These are phyloP conservation scores for Torymus tubicola DNA, from an alignment of 2,888 invertebrate genomes.

Conservation along the genomic window DNA sequence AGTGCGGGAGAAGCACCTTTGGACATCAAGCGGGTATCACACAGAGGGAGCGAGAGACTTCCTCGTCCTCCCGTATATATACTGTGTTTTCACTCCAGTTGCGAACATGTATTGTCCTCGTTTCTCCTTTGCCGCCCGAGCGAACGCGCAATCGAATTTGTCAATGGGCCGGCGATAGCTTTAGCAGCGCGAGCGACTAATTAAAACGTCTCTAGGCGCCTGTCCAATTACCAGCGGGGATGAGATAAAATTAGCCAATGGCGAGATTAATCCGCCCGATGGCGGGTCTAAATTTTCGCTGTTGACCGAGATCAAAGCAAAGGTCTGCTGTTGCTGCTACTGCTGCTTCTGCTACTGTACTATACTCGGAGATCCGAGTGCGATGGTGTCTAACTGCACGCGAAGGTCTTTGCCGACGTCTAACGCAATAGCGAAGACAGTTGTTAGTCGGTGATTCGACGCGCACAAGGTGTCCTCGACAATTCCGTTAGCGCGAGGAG, in stretches of 20 bases:
- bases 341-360: slow-evolving; percentile 29
- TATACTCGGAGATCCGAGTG: slow-evolving; percentile 60
- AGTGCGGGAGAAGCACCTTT: slow-evolving; percentile 75
- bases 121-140: slow-evolving; percentile 19
- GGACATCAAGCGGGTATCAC: slow-evolving; percentile 74
- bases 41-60: slow-evolving; percentile 63
- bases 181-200: neutral
- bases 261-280: slow-evolving; percentile 43
- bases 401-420: slow-evolving; percentile 66
- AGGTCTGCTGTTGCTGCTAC: slow-evolving; percentile 59
- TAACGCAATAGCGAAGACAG: slow-evolving; percentile 69
- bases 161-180: slow-evolving; percentile 6
- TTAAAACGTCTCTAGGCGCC: slow-evolving; percentile 3
- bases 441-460: slow-evolving; percentile 63
- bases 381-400: slow-evolving; percentile 61
- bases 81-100: slow-evolving; percentile 43
- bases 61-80: slow-evolving; percentile 56
- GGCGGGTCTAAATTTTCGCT: slow-evolving; percentile 71
- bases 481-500: slow-evolving; percentile 33
- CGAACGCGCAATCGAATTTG: slow-evolving; percentile 39
- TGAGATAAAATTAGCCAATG: slow-evolving; percentile 42
- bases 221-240: neutral
- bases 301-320: slow-evolving; percentile 74
- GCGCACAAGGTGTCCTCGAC: slow-evolving; percentile 41
- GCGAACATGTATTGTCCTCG: slow-evolving; percentile 72